Base-by-base conservation (phyloP, 2,888 invertebrate genomes). In the Drosophila demipolita region DNA sequence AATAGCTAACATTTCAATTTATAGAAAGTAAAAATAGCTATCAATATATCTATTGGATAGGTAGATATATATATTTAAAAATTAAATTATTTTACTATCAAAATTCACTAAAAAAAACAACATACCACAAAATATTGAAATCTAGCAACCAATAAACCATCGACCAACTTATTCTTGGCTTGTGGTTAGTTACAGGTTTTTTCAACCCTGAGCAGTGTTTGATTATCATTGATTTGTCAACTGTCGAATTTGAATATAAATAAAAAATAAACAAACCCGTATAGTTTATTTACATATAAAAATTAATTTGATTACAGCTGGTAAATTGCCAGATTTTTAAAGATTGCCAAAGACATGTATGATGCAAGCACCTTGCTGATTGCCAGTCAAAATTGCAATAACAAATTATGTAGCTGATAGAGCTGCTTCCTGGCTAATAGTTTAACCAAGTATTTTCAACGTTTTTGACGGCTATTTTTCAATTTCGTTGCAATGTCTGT, bases 361-460 rank as follows among this genome's bases (percentile, higher is more conserved):
- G 77, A 80, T 63, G 78, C 68, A 78, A 78, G 65, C 58, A 15
- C 15, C 38, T 55, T 45, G 67, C 52, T 66, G 65, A 59, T 66
- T 80, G 68, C 35, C 66, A 68, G 60, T 69, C 65, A 62, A 73
- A 66, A 71, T 69, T 66, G 80, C 86, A 68, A 70, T 74, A 69
- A 66, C 66, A 66, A 80, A 63, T 69, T 78, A 72, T 78, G 68
- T 59, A 59, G 75, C 66, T 59, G 70, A 59, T 66, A 61, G 66
- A 65, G 77, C 52, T 20, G 70, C 85, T 85, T 85, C 88, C 85
- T 85, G 89, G 66, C 83, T 59, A 45, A 71, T 66, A 80, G 73
- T 67, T 89, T 82, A 73, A 81, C 66, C 73, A 63, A 65, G 74
- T 64, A 66, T 73, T 83, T 82, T 87, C n/a, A 58, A 42, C 62